Evolutionary conservation across 2,888 invertebrate genomes (phyloP).

Genomic region (Acanthacorydalis orientalis): DNA sequence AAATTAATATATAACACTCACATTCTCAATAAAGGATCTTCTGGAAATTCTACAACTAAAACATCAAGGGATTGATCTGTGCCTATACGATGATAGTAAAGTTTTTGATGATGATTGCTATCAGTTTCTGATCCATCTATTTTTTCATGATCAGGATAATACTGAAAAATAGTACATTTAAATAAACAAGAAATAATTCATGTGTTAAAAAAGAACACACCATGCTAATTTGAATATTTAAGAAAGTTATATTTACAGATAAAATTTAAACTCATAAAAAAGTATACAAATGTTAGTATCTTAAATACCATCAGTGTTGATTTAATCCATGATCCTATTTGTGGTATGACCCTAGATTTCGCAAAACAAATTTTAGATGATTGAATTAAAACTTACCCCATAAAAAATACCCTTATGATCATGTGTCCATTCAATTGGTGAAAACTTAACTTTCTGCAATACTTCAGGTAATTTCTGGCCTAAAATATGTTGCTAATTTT

Average conservation of each 20-base stretch:
- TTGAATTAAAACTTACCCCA: slow-evolving; percentile 38
- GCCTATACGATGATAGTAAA: slow-evolving; percentile 81
- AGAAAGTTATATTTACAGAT: background rate
- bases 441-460: slow-evolving; percentile 85
- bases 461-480: slow-evolving; percentile 77
- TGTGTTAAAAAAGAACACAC: background rate
- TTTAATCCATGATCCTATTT: background rate
- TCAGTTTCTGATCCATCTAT: slow-evolving; percentile 86
- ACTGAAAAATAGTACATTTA: slow-evolving; percentile 27
- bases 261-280: background rate
- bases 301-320: background rate
- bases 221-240: background rate
- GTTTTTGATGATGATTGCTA: slow-evolving; percentile 75
- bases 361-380: background rate
- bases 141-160: slow-evolving; percentile 67
- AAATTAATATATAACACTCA: slow-evolving; percentile 33
- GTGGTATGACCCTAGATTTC: background rate
- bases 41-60: slow-evolving; percentile 74
- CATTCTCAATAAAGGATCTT: slow-evolving; percentile 87
- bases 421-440: slow-evolving; percentile 83
- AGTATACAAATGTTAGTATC: background rate
- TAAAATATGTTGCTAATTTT: slow-evolving; percentile 15
- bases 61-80: slow-evolving; percentile 76
- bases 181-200: slow-evolving; percentile 1
- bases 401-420: slow-evolving; percentile 93